A percentile compares a stretch with the other conserved stretches of the same genome.
phyloP scores from a whole-genome alignment of 2,797 vertebrate genomes.

The Sebastes kiyomatsui region DNA sequence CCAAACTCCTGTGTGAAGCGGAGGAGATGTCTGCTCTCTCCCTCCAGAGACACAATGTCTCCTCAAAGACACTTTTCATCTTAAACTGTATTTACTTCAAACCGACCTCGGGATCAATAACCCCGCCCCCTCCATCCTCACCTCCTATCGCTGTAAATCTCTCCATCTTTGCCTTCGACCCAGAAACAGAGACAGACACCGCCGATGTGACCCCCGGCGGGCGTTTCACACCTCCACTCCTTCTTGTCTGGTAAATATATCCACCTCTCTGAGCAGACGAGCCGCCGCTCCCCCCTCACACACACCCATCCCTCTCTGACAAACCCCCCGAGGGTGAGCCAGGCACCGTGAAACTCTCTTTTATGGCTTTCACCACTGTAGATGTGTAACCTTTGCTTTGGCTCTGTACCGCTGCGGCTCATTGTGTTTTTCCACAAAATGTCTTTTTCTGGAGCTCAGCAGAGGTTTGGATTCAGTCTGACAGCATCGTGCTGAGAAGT shows the following conservation, averaged over 20 bases:
- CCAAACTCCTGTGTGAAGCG: background rate
- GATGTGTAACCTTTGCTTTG: conserved; percentile 62
- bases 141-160: conserved; percentile 29
- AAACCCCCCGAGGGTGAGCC: conserved; percentile 38
- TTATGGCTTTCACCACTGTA: conserved; percentile 35
- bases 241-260: conserved; percentile 58
- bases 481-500: conserved; percentile 33
- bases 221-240: conserved; percentile 59
- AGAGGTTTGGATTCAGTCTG: conserved; percentile 26
- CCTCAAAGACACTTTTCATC: conserved; percentile 51
- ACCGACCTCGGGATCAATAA: conserved; percentile 57
- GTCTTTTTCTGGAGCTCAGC: conserved; percentile 4
- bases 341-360: conserved; percentile 50
- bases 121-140: conserved; percentile 32
- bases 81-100: conserved; percentile 55
- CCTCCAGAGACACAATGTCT: conserved; percentile 30
- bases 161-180: conserved; percentile 39
- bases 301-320: conserved; percentile 13
- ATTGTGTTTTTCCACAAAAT: conserved; percentile 32
- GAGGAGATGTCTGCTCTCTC: conserved; percentile 6
- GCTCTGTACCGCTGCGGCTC: conserved; percentile 27
- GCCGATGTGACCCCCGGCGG: conserved; percentile 54
- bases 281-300: background rate
- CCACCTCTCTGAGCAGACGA: conserved; percentile 43
- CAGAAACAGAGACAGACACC: conserved; percentile 41